Base-by-base conservation (phyloP, 1,140 invertebrate species). In the Brachionus koreanus region DNA sequence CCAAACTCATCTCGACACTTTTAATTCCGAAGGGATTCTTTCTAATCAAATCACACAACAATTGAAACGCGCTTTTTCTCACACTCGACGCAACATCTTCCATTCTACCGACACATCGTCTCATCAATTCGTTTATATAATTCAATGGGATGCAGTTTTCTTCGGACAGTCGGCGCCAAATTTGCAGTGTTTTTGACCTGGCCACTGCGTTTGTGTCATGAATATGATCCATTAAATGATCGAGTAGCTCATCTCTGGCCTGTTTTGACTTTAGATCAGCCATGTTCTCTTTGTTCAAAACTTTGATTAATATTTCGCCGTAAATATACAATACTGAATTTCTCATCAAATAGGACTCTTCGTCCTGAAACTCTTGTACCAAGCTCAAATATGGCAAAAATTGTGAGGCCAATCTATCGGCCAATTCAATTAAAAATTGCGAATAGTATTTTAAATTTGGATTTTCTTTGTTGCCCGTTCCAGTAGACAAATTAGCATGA, bases 131-230 rank as follows among this genome's bases (percentile, higher is more conserved):
- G 19, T 79, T 79, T 63, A 61, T 61, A 16, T 79, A 61, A 19
- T 61, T 16, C 33, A 79, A 19, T 42, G 76, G 63, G 9, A 77
- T 76, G 43, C 86, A 92, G 84, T 92, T 91, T 84, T 93, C 91
- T 49, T 90, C 89, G 77, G 93, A 92, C 33, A 95, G 88, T 23
- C 90, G 89, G 84, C 91, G 90, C 93, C 93, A 94, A 69, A 92
- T 91, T 84, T 94, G 92, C 23, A 95, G 88, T 2, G 93, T 92
- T 89, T 91, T 86, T 57, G 93, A 92, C 76, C 95, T 89, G 0
- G 95, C 94, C 86, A 93, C 94, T 3, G 94, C 92, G 85, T 94
- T 92, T 1, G 91, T 85, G 87, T 96, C 95, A 84, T 93, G 91
- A 61, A 95, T 91, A 86, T 95, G 94, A n/a, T 93, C 92, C 85